A percentile compares a stretch with the other conserved stretches of the same genome.
Evolutionary conservation across 1,140 invertebrate genomes (phyloP).

Genomic region (Orius insidiosus): DNA sequence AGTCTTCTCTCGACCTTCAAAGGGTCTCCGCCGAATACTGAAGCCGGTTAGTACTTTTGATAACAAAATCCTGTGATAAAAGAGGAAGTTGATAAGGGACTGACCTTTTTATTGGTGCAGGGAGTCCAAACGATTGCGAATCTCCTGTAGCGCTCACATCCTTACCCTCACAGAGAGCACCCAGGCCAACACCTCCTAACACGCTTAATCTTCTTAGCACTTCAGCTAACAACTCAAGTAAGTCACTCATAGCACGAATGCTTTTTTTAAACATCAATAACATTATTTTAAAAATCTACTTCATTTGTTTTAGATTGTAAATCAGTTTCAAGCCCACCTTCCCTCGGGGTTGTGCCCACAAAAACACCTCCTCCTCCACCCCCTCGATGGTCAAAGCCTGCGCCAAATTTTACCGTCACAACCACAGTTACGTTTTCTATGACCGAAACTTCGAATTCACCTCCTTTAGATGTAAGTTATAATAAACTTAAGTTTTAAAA

Average conservation of each 20-base stretch:
- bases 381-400: constrained; percentile 36
- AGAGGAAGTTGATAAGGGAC: background rate
- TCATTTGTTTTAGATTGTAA: constrained; percentile 8
- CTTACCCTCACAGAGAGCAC: constrained; percentile 29
- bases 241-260: no score
- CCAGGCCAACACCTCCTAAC: constrained; percentile 62
- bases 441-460: constrained; percentile 28
- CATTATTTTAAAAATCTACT: no score
- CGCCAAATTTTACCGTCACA: constrained; percentile 55
- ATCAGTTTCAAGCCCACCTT: constrained; percentile 12
- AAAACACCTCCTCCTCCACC: constrained; percentile 46
- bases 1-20: constrained; percentile 40
- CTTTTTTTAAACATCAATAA: no score
- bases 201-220: constrained; percentile 46
- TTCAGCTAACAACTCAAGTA: constrained; percentile 11
- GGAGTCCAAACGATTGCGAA: constrained; percentile 12
- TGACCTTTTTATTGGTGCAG: constrained; percentile 10
- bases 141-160: constrained; percentile 4
- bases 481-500: background rate
- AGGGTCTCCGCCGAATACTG: constrained; percentile 17
- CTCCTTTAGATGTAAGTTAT: constrained; percentile 22
- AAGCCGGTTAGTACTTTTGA: background rate
- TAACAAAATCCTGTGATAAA: background rate
- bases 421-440: constrained; percentile 67
- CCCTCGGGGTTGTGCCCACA: constrained; percentile 5